Conservation (phyloP, 2,888 invertebrate species). For the Dermolepida albohirtum region DNA sequence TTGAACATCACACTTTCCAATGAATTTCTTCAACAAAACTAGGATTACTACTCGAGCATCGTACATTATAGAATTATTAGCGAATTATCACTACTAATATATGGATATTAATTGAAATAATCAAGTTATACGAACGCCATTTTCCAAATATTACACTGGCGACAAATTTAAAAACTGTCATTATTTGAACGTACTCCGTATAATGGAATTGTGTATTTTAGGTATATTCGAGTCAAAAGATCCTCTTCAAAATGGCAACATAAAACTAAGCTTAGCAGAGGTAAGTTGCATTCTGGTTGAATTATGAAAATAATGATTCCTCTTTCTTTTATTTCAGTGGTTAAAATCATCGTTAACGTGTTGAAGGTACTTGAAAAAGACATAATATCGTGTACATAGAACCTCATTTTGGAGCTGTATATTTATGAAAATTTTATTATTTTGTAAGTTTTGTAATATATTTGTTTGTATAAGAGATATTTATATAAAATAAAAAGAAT, state of each 20-base stretch:
- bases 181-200: too few species aligned
- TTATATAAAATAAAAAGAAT: conserved; percentile 41
- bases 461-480: conserved; percentile 42
- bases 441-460: conserved; percentile 46
- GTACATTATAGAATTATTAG: too few species aligned
- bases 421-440: conserved; percentile 45
- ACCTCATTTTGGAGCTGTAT: conserved; percentile 46
- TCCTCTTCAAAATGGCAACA: conserved; percentile 81
- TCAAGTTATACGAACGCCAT: too few species aligned
- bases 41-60: too few species aligned
- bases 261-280: conserved; percentile 85
- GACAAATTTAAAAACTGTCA: too few species aligned
- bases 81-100: too few species aligned
- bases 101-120: too few species aligned
- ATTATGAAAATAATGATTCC: conserved; percentile 25
- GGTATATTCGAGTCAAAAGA: conserved; percentile 82
- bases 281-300: conserved; percentile 65
- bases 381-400: conserved; percentile 43
- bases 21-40: too few species aligned
- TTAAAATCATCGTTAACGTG: conserved; percentile 79
- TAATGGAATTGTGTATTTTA: conserved; percentile 57
- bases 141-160: too few species aligned
- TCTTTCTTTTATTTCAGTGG: conserved; percentile 73
- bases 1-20: too few species aligned
- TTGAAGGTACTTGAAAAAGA: conserved; percentile 60